These are phyloP conservation scores for Drosophila kuntzei DNA, from an alignment of 2,888 invertebrate species.

Conservation along the genomic window DNA sequence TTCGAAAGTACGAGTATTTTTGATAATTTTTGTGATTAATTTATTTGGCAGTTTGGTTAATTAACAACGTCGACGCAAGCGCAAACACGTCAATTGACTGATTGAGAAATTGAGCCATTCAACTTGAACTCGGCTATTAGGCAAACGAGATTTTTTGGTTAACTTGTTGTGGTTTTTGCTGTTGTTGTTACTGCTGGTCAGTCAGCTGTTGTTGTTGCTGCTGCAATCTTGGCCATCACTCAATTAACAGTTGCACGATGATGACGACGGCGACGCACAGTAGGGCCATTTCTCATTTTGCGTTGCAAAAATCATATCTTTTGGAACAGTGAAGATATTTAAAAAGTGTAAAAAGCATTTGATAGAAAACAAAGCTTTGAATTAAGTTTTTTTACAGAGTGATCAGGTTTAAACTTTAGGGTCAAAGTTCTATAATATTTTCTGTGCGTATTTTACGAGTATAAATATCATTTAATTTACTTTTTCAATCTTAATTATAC, in stretches of 20 bases:
- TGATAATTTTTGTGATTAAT: slow-evolving; percentile 55
- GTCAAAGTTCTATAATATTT: too few species aligned
- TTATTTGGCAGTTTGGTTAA: slow-evolving; percentile 68
- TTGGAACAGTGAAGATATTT: too few species aligned
- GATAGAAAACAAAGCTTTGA: too few species aligned
- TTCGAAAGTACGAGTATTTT: slow-evolving; percentile 32
- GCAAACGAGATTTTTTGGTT: slow-evolving; percentile 78
- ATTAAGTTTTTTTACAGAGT: too few species aligned
- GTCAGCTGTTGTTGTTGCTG: slow-evolving; percentile 34
- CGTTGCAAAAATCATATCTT: too few species aligned
- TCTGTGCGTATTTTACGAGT: too few species aligned
- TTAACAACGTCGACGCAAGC: slow-evolving; percentile 62
- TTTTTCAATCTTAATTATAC: too few species aligned
- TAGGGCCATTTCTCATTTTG: too few species aligned
- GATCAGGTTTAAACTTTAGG: too few species aligned
- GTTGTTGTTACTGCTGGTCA: slow-evolving; percentile 4
- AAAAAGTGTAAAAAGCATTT: too few species aligned
- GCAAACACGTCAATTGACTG: slow-evolving; percentile 62
- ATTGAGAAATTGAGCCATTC: slow-evolving; percentile 81
- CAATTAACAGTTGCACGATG: slow-evolving; percentile 70
- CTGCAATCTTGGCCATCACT: slow-evolving; percentile 56
- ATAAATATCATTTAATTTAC: too few species aligned
- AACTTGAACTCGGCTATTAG: slow-evolving; percentile 84
- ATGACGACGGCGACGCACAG: slow-evolving; percentile 23
- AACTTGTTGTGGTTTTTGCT: slow-evolving; percentile 12